Percentiles rank a stretch among this genome's conserved stretches.
Evolutionary conservation across 1,140 invertebrate species (phyloP).

Genomic region (Dendrolimus punctatus): DNA sequence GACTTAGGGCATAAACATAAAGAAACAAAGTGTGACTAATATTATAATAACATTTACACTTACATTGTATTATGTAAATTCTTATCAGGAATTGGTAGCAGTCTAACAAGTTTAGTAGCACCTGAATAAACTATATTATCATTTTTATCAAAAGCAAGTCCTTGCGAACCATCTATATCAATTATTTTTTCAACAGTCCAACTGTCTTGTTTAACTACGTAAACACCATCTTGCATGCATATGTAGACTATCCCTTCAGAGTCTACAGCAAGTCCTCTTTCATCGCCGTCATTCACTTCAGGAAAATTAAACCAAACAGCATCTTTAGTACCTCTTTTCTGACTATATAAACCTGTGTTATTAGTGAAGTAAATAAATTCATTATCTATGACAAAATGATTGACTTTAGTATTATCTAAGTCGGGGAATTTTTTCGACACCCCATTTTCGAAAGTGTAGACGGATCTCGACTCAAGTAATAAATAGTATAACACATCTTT

Average conservation of each 20-base stretch:
- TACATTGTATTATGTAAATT: too few species aligned
- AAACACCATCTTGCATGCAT: conserved; percentile 42
- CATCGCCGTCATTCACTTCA: conserved; percentile 4
- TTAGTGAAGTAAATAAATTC: conserved; percentile 41
- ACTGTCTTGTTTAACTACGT: conserved; percentile 25
- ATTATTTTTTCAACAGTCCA: conserved; percentile 28
- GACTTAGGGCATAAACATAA: too few species aligned
- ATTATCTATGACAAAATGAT: conserved; percentile 45
- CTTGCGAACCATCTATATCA: conserved; percentile 35
- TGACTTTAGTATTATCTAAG: conserved; percentile 48
- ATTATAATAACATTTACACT: too few species aligned
- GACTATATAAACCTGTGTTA: conserved; percentile 36
- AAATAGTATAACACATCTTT: conserved; percentile 45
- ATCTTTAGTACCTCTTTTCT: conserved; percentile 39
- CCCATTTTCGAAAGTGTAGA: conserved; percentile 37
- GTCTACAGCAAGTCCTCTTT: conserved; percentile 38
- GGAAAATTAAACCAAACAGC: conserved; percentile 25
- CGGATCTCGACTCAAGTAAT: conserved; percentile 36
- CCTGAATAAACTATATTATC: conserved; percentile 53
- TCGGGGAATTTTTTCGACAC: conserved; percentile 30
- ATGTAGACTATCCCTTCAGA: conserved; percentile 31
- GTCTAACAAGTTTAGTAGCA: conserved; percentile 26
- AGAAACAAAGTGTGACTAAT: too few species aligned
- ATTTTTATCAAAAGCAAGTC: conserved; percentile 43
- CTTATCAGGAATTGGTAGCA: conserved; percentile 15